A percentile compares a stretch with the other conserved stretches of the same genome.
Evolutionary conservation across 2,888 invertebrate genomes (phyloP).

Genomic region (Itoplectis maculator): DNA sequence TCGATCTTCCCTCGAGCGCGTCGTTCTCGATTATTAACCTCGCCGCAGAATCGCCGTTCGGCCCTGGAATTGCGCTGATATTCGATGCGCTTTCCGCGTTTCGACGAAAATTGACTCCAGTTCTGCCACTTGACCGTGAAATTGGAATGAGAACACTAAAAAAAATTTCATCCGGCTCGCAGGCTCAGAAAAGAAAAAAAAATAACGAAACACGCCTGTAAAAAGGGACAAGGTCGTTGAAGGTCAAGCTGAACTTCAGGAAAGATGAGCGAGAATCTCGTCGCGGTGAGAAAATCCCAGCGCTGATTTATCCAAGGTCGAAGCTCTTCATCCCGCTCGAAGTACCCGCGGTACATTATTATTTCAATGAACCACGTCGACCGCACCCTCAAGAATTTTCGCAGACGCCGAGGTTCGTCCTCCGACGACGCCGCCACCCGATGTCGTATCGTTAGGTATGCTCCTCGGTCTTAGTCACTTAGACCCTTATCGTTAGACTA

Average conservation of each 20-base stretch:
- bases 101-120: not conserved
- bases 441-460: constrained; percentile 54
- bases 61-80: not conserved
- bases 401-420: constrained; percentile 5
- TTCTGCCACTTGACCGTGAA: not conserved
- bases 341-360: not conserved
- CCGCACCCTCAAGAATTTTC: not conserved
- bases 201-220: no score
- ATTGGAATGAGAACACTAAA: not conserved
- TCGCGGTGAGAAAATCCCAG: not conserved
- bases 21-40: constrained; percentile 74
- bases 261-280: no score
- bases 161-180: no score
- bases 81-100: not conserved
- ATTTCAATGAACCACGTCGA: constrained; percentile 19
- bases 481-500: constrained; percentile 68
- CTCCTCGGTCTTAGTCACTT: constrained; percentile 48
- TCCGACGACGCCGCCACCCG: constrained; percentile 18
- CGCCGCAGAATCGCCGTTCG: constrained; percentile 46
- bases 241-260: no score
- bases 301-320: not conserved
- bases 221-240: no score
- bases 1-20: constrained; percentile 67
- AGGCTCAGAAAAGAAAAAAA: no score
- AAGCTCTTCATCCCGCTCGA: not conserved